Base-by-base conservation (phyloP, 1,140 invertebrate species). In the Phthorimaea operculella region DNA sequence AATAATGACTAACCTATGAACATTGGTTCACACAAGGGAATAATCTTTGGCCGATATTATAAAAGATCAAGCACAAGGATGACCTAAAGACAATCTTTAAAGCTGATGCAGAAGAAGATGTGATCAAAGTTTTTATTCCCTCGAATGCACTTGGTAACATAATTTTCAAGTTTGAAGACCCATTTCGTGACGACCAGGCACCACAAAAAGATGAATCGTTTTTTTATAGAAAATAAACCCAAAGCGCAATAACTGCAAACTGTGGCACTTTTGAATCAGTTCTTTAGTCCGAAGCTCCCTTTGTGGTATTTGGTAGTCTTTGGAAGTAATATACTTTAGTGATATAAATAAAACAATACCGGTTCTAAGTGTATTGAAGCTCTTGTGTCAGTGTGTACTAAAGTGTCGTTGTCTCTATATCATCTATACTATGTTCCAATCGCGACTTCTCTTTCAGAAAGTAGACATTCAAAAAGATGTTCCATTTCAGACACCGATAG, bases 331-430 rank as follows among this genome's bases (percentile, higher is more conserved):
- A 48, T 21, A 50, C 9, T 50, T 47, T 16, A 47, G 16, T 15
- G 1, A 1, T 1, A 9, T 47, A 16, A 17, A 36, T 18, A 12
- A 63, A 64, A 44, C 47, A 62, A 65, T 65, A 65, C 52, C 63
- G 65, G 63, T 60, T 53, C 53, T 47, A 36, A 52, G 63, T 72
- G 70, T 73, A 45, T 57, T 53, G 58, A 71, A 74, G 71, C 71
- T 74, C 71, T 71, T 61, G 64, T 68, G 64, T 70, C 33, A 45
- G 63, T 68, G 68, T 70, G 62, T 51, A 63, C 58, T 53, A 42
- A 47, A 52, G 64, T 73, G 66, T 73, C 66, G 71, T 73, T 70
- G 68, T 69, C 66, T 73, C 65, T 65, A 66, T 60, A 48, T 62
- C 44, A 33, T 65, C 57, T 65, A 61, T 54, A 17, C 53, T 54